A percentile compares a stretch with the other conserved stretches of the same genome.
Conservation (phyloP, 1,140 invertebrate genomes). For the Diprion similis region DNA sequence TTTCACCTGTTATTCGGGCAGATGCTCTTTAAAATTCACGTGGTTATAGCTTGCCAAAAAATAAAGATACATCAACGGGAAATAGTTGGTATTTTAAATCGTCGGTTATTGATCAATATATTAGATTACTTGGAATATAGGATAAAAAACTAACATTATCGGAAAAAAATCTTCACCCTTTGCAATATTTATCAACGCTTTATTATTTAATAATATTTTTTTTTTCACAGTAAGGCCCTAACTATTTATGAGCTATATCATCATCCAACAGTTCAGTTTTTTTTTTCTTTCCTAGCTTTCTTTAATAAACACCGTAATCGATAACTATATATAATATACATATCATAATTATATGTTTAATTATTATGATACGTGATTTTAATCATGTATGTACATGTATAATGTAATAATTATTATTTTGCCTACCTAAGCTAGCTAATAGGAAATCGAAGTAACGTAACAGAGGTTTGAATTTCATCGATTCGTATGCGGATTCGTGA, state of each 20-base stretch:
- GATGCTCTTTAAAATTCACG: not conserved
- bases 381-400: slow-evolving; percentile 32
- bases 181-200: slow-evolving; percentile 19
- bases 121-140: no score
- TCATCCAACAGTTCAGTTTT: slow-evolving; percentile 38
- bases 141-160: no score
- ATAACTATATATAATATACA: slow-evolving; percentile 16
- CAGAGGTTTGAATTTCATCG: slow-evolving; percentile 9
- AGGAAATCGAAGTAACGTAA: slow-evolving; percentile 27
- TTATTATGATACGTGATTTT: slow-evolving; percentile 29
- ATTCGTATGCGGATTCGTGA: no score
- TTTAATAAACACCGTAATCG: slow-evolving; percentile 37
- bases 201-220: slow-evolving; percentile 33
- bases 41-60: no score
- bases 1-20: not conserved
- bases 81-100: no score
- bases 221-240: slow-evolving; percentile 41
- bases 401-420: slow-evolving; percentile 30
- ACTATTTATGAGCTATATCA: slow-evolving; percentile 40
- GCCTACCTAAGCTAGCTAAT: slow-evolving; percentile 41
- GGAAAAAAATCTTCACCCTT: not conserved
- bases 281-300: slow-evolving; percentile 5
- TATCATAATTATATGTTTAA: slow-evolving; percentile 6
- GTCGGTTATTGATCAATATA: no score
- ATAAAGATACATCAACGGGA: no score